Evolutionary conservation across 2,113 vertebrate genomes (phyloP).

Genomic region (Coracopsis vasa): DNA sequence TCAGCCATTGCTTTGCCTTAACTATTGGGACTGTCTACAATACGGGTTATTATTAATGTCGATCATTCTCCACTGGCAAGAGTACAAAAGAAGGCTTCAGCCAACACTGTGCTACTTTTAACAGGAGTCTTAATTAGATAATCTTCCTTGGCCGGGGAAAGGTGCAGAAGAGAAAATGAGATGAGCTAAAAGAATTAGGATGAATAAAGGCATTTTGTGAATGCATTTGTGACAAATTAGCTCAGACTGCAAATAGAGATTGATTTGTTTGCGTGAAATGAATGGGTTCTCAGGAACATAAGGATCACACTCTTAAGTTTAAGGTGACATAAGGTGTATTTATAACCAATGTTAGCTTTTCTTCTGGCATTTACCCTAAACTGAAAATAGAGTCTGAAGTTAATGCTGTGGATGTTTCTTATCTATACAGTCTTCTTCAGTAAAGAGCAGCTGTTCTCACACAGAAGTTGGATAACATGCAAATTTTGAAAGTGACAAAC

Average conservation of each 20-base stretch:
- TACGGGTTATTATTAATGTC: constrained; percentile 45
- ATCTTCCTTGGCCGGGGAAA: constrained; percentile 34
- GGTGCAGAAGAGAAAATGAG: constrained; percentile 51
- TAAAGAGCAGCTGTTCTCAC: not conserved
- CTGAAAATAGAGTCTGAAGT: not conserved
- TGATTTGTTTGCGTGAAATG: constrained; percentile 44
- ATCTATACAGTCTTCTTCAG: not conserved
- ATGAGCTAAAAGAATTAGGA: constrained; percentile 47
- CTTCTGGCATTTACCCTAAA: not conserved
- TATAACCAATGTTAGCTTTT: not conserved
- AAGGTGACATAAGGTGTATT: not conserved
- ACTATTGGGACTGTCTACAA: not conserved
- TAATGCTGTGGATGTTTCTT: not conserved
- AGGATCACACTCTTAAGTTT: not conserved
- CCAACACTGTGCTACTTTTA: constrained; percentile 34
- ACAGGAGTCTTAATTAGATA: constrained; percentile 63
- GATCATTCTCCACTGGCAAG: constrained; percentile 34
- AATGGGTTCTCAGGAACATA: not conserved
- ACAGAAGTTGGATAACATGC: not conserved
- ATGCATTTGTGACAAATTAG: constrained; percentile 59
- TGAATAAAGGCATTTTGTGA: constrained; percentile 57
- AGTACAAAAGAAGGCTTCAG: constrained; percentile 30
- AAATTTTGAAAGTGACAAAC: not conserved
- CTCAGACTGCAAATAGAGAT: constrained; percentile 50
- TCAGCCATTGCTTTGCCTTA: not conserved